Evolutionary conservation across 2,888 invertebrate species (phyloP).

Genomic region (Drosophila paramelanica): DNA sequence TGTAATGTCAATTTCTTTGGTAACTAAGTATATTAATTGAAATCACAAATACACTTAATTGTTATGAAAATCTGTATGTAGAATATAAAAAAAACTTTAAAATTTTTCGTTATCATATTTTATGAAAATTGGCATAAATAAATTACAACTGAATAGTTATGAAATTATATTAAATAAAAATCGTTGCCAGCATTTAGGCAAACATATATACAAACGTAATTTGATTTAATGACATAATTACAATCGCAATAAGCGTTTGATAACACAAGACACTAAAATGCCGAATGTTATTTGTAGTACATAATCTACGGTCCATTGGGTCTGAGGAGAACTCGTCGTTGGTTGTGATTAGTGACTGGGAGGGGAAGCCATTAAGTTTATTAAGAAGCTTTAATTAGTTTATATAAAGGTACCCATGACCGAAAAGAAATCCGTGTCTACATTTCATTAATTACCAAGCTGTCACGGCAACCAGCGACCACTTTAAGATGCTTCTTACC

Average conservation of each 20-base stretch:
- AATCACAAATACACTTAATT: no score
- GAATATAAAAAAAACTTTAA: no score
- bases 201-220: constrained; percentile 7
- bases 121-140: background rate
- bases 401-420: constrained; percentile 33
- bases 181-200: background rate
- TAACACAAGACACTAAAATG: constrained; percentile 31
- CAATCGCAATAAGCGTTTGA: constrained; percentile 23
- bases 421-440: constrained; percentile 49
- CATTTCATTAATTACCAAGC: constrained; percentile 74
- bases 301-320: constrained; percentile 58
- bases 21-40: no score
- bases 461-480: constrained; percentile 51
- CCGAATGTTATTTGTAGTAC: constrained; percentile 35
- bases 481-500: constrained; percentile 66
- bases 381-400: constrained; percentile 74
- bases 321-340: constrained; percentile 3
- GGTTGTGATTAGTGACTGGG: background rate
- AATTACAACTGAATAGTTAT: background rate
- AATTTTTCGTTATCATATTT: no score
- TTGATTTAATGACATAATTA: constrained; percentile 34
- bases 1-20: no score
- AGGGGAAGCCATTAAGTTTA: constrained; percentile 69
- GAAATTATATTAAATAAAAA: constrained; percentile 11
- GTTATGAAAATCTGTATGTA: no score